phyloP scores from a whole-genome alignment of 2,797 vertebrate species.

The Muscicapa striata region DNA sequence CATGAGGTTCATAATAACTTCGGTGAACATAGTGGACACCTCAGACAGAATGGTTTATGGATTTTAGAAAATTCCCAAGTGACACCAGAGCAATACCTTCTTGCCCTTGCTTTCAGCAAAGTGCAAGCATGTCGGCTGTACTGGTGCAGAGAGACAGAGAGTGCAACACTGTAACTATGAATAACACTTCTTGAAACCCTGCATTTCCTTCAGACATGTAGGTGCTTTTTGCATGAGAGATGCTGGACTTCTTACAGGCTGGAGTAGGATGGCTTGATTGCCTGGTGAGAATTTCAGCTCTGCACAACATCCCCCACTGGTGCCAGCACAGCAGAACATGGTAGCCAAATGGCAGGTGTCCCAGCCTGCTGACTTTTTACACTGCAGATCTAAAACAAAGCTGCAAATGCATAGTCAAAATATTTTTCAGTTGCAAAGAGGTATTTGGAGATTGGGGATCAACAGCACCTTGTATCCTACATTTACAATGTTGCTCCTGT shows the following conservation, averaged over 20 bases:
- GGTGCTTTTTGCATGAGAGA: neutral
- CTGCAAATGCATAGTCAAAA: neutral
- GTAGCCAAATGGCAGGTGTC: neutral
- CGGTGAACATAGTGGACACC: neutral
- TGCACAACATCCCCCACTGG: accelerated
- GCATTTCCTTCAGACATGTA: accelerated
- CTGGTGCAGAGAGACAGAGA: neutral
- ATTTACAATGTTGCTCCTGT: neutral
- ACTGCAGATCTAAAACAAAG: neutral
- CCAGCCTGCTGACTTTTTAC: neutral
- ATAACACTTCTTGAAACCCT: neutral
- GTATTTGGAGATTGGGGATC: neutral
- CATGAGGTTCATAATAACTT: neutral
- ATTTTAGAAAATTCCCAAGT: neutral
- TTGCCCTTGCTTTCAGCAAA: neutral
- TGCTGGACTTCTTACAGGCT: neutral
- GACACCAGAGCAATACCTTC: neutral
- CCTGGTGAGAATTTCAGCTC: neutral
- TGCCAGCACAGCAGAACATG: accelerated
- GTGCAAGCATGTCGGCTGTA: neutral
- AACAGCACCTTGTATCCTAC: neutral
- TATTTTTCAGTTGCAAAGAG: neutral
- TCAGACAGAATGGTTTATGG: neutral
- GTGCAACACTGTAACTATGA: neutral
- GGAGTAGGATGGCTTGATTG: accelerated